These are phyloP conservation scores for Spea hammondii DNA, from an alignment of 2,797 vertebrate genomes.

Conservation along the genomic window DNA sequence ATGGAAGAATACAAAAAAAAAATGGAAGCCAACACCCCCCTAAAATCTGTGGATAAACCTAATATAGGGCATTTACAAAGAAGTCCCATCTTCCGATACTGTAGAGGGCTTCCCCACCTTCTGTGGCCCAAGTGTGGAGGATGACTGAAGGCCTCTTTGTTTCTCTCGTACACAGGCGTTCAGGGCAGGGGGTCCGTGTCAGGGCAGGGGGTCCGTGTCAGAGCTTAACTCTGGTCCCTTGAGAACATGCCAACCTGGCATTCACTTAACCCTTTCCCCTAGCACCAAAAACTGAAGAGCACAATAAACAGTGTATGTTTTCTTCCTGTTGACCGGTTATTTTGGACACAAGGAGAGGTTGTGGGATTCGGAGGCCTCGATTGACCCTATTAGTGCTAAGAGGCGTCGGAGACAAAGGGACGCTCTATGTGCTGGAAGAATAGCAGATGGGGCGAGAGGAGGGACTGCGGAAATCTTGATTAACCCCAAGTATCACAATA, in stretches of 20 bases:
- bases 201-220: background rate
- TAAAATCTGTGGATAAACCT: no score
- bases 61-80: no score
- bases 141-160: background rate
- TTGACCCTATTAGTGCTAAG: conserved; percentile 43
- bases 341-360: conserved; percentile 29
- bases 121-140: background rate
- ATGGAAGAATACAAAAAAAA: no score
- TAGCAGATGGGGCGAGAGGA: conserved; percentile 2
- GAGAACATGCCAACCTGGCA: background rate
- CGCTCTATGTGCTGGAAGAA: conserved; percentile 38
- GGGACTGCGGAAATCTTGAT: background rate
- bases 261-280: conserved; percentile 11
- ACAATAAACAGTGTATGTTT: conserved; percentile 35
- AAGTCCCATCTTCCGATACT: background rate
- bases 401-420: conserved; percentile 33
- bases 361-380: conserved; percentile 31
- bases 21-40: no score
- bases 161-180: background rate
- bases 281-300: background rate
- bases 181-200: background rate
- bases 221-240: no score
- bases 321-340: conserved; percentile 32
- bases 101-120: background rate
- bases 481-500: conserved; percentile 4